Evolutionary conservation across 2,797 vertebrate species (phyloP).

Genomic region (Propithecus perrieri): DNA sequence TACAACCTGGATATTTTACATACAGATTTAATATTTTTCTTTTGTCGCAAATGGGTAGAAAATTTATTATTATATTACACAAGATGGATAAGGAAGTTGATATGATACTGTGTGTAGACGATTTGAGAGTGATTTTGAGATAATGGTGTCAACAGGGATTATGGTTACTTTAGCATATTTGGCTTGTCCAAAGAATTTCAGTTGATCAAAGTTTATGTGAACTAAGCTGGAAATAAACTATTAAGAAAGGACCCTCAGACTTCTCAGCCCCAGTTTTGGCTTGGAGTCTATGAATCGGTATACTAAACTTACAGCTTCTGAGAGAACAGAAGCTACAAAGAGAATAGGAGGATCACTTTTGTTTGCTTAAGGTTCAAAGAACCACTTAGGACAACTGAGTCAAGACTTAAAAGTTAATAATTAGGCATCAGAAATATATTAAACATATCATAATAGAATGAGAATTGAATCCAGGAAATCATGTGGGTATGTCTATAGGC

Average conservation of each 20-base stretch:
- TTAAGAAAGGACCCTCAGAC: not conserved
- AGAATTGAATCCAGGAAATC: not conserved
- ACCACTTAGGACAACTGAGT: not conserved
- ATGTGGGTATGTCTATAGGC: not conserved
- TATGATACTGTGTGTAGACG: not conserved
- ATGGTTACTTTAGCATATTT: not conserved
- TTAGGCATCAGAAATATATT: not conserved
- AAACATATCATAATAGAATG: not conserved
- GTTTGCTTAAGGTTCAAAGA: not conserved
- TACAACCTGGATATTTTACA: not conserved
- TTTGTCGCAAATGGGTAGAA: not conserved
- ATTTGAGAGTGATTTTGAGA: not conserved
- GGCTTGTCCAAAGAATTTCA: not conserved
- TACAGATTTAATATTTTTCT: not conserved
- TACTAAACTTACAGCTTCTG: not conserved
- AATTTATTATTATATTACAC: not conserved
- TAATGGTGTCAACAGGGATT: not conserved
- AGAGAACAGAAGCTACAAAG: not conserved
- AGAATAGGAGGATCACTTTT: not conserved
- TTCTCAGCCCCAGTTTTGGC: not conserved
- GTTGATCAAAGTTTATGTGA: not conserved
- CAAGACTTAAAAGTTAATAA: not conserved
- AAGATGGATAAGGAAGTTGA: not conserved
- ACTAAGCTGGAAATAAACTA: not conserved
- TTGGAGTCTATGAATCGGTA: not conserved